A percentile compares a stretch with the other conserved stretches of the same genome.
These are phyloP conservation scores for Carettochelys insculpta DNA, from an alignment of 2,113 vertebrate species.

Conservation along the genomic window DNA sequence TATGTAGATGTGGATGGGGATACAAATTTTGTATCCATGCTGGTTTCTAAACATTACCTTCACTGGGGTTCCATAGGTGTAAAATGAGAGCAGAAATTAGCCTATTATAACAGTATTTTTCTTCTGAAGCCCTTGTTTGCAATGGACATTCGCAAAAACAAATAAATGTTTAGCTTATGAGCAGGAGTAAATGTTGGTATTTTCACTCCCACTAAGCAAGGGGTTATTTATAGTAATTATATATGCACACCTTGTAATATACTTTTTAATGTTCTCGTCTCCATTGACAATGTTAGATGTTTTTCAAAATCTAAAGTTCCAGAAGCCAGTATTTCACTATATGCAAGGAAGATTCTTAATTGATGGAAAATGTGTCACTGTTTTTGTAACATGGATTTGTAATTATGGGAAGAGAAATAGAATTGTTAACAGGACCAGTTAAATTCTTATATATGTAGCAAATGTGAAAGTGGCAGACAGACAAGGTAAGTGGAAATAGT, in stretches of 20 bases:
- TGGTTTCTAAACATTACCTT: not conserved
- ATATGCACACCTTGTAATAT: conserved; percentile 12
- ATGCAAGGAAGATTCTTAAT: not conserved
- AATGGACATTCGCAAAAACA: not conserved
- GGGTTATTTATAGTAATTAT: conserved; percentile 35
- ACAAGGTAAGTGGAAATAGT: not conserved
- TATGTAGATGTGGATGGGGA: not conserved
- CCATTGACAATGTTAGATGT: not conserved
- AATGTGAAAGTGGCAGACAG: not conserved
- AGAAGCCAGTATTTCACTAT: not conserved
- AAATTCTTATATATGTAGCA: not conserved
- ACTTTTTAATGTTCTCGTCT: conserved; percentile 6
- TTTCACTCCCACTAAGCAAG: conserved; percentile 53
- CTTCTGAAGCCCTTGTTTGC: not conserved
- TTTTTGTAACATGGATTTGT: not conserved
- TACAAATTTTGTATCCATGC: too few relatives aligned
- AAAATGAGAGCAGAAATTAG: not conserved
- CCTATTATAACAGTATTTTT: not conserved
- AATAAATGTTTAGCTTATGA: not conserved
- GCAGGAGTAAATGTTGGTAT: not conserved
- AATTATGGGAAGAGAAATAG: not conserved
- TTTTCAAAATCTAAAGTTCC: not conserved
- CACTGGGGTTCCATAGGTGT: not conserved
- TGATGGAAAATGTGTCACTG: conserved; percentile 1
- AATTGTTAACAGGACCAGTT: not conserved